phyloP scores from a whole-genome alignment of 64 coral and sea anemone genomes.

The Anthopleura sola region DNA sequence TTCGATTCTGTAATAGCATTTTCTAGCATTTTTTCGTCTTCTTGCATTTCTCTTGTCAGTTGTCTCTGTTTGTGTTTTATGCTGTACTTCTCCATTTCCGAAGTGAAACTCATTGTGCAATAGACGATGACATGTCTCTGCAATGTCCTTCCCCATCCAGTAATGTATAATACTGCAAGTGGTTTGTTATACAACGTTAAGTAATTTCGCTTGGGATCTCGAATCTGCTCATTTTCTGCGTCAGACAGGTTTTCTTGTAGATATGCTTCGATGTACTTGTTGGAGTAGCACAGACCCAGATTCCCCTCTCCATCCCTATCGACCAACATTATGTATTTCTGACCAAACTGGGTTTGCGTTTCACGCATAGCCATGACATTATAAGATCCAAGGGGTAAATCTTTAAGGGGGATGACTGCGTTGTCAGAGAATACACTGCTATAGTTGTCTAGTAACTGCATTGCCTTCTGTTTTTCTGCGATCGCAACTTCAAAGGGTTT shows the following conservation, averaged over 20 bases:
- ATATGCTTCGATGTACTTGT: too few relatives aligned
- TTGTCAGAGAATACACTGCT: slow-evolving; percentile 27
- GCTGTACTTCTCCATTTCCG: too few relatives aligned
- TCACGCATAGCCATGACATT: neutral
- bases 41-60: too few relatives aligned
- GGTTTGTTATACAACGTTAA: slow-evolving; percentile 1
- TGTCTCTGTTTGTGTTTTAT: too few relatives aligned
- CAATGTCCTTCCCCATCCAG: too few relatives aligned
- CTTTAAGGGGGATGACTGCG: slow-evolving; percentile 23
- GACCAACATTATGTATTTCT: neutral
- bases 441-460: neutral
- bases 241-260: neutral
- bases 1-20: too few relatives aligned
- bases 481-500: slow-evolving; percentile 31
- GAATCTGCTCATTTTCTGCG: neutral
- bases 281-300: too few relatives aligned
- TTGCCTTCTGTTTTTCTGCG: neutral
- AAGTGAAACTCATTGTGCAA: too few relatives aligned
- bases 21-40: too few relatives aligned
- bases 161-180: neutral
- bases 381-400: slow-evolving; percentile 13
- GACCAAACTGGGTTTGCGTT: neutral
- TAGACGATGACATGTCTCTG: too few relatives aligned
- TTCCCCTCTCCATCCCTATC: too few relatives aligned
- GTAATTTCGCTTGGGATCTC: neutral